Evolutionary conservation across 1,140 invertebrate species (phyloP), one percentile per base, ranked within the genome.

Genomic region (Teleopsis dalmanni): DNA sequence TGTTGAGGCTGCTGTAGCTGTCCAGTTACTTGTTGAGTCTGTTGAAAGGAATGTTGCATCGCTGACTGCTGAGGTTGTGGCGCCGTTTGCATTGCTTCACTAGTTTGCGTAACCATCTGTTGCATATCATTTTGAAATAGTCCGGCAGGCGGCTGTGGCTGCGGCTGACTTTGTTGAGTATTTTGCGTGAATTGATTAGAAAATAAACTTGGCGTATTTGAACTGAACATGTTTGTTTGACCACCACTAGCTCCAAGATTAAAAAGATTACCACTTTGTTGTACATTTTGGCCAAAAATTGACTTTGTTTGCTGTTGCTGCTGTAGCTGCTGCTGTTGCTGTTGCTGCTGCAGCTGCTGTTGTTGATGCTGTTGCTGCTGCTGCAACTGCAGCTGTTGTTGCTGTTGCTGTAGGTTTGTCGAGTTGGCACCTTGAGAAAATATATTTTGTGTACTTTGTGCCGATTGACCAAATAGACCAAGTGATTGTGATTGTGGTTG

Each of bases 391-490:
- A 19, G 33, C 33, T 4, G 23, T 26, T 47, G 48, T 11, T 41
- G 52, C 3, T 53, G 47, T 42, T 56, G 56, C 8, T 45, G 46
- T 6, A 48, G 38, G 8, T 44, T 37, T 25, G 44, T 31, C 13
- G 41, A 35, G 13, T 54, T 26, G 2, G 51, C 27, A 31, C 7
- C 14, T 48, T 49, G 34, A 47, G 50, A n/a, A 37, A 45, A 55
- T 14, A 48, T 37, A 33, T 47, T 44, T 46, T 40, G 27, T 26
- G 43, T 31, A 26, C 33, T 16, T 38, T 34, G 16, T 51, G 57
- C 6, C 54, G 51, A n/a, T 52, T 55, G 4, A 49, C 47, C 26
- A 38, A 50, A 9, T 52, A 53, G 59, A 63, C 29, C 57, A 40
- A 2, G 54, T 53, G 7, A 7, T 41, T 7, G 53, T 36, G 1